Base-by-base conservation (phyloP, 2,888 invertebrate genomes). In the Limnephilus auricula region DNA sequence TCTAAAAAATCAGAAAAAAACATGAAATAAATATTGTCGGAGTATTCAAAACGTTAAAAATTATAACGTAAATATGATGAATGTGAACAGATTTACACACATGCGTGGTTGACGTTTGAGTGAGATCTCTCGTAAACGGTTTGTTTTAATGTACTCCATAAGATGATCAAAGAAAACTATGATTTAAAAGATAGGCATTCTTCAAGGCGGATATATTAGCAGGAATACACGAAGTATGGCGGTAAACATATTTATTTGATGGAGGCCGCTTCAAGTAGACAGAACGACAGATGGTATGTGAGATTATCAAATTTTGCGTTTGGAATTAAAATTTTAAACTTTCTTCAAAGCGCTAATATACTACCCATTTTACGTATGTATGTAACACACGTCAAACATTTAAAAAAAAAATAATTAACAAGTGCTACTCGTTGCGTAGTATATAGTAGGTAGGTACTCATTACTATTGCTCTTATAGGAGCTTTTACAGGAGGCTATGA, bases 231-330 rank as follows among this genome's bases (percentile, higher is more conserved):
- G 40, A 40, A 40, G 85, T 85, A 40, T 32, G 31, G 86, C 50
- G 31, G 86, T 86, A 86, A 86, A 86, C 50, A 65, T n/a, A n/a
- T 84, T 84, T 10, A 50, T 86, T 86, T 50, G 45, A 50, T 86
- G 32, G n/a, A 31, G 45, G n/a, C 31, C 86, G 31, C 32, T 80
- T 32, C 80, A 31, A 13, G 80, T 32, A 80, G 80, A 30, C 32
- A 80, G 80, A 79, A 31, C 31, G 32, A 80, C 18, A 18, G 30
- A 32, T 10, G 80, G 80, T 80, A 32, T 32, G 31, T 13, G 13
- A 80, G 80, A 79, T 79, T 83, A 25, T 34, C 34, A 37, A 84
- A 84, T 84, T 65, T n/a, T 6, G 65, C 5, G 65, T 25, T 6
- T 65, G 6, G 5, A 25, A 45, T n/a, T 45, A 4, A 50, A 50